phyloP scores from a whole-genome alignment of 2,888 invertebrate genomes.

The Thera obeliscata region DNA sequence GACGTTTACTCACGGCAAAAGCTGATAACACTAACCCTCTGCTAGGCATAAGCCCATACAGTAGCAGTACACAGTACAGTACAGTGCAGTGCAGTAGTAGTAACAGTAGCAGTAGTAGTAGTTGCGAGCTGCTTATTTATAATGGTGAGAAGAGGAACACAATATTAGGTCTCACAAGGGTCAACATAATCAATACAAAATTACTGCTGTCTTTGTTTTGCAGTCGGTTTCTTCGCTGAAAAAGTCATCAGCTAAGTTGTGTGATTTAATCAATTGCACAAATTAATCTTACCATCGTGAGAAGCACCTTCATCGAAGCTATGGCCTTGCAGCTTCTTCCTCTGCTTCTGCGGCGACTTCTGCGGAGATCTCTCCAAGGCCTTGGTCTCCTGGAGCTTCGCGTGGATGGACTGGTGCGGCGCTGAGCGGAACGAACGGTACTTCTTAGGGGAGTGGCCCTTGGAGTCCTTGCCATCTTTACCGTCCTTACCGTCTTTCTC shows the following conservation, averaged over 20 bases:
- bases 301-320: conserved; percentile 80
- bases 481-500: conserved; percentile 96
- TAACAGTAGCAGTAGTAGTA: too few relatives aligned
- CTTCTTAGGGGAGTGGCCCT: conserved; percentile 88
- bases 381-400: conserved; percentile 85
- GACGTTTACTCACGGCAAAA: too few relatives aligned
- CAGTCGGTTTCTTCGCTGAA: too few relatives aligned
- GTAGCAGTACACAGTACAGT: too few relatives aligned
- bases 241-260: background rate
- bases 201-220: too few relatives aligned
- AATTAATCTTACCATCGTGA: conserved; percentile 69
- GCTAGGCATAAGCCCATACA: too few relatives aligned
- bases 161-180: too few relatives aligned
- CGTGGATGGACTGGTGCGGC: conserved; percentile 84
- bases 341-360: conserved; percentile 86
- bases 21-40: too few relatives aligned
- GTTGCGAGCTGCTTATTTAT: too few relatives aligned
- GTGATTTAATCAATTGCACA: background rate
- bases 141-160: too few relatives aligned
- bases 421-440: conserved; percentile 84
- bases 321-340: conserved; percentile 79
- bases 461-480: conserved; percentile 95
- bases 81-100: too few relatives aligned
- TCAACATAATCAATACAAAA: too few relatives aligned
- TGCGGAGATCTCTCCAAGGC: conserved; percentile 85